Evolutionary conservation across 2,888 invertebrate genomes (phyloP), one percentile per base, ranked within the genome.

Genomic region (Acanthosepion esculentum): DNA sequence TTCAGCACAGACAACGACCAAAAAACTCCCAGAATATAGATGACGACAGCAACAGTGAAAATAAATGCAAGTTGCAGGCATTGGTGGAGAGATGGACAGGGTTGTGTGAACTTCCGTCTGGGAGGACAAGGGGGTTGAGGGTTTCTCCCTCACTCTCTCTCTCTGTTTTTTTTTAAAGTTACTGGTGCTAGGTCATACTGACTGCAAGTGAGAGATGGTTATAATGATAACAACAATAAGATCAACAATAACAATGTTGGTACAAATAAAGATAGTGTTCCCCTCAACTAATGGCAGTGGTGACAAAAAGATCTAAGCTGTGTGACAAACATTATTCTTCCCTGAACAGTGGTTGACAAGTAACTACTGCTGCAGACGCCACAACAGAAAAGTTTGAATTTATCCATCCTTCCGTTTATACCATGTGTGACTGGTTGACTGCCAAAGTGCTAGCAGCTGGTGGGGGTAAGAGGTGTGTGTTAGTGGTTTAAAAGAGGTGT

Each of bases 31-130:
- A 78, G 78, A 18, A 33, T 78, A 78, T 78, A 78, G 78, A 78
- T 33, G 78, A n/a, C 78, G n/a, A 78, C n/a, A 78, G 78, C 78
- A 78, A 78, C 78, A n/a, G 78, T 33, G n/a, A 33, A 33, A n/a
- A n/a, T n/a, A 78, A 78, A 78, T n/a, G 78, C 78, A 78, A 78
- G n/a, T n/a, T 78, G 78, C 78, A 78, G 78, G 78, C 78, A 78
- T 78, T n/a, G n/a, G 78, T 33, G n/a, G 78, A 78, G 78, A n/a
- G 78, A 29, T 8, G n/a, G 23, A 23, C 29, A n/a, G 15, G n/a
- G n/a, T n/a, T 78, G n/a, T 33, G 78, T 78, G 78, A 78, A 78
- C 78, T 78, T 78, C 78, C 78, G 78, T n/a, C 78, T 78, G 78
- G 15, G n/a, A 78, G n/a, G n/a, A 78, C 59, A 59, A 59, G 59